Base-by-base conservation (phyloP, 2,113 vertebrate species). In the Clarias magur region DNA sequence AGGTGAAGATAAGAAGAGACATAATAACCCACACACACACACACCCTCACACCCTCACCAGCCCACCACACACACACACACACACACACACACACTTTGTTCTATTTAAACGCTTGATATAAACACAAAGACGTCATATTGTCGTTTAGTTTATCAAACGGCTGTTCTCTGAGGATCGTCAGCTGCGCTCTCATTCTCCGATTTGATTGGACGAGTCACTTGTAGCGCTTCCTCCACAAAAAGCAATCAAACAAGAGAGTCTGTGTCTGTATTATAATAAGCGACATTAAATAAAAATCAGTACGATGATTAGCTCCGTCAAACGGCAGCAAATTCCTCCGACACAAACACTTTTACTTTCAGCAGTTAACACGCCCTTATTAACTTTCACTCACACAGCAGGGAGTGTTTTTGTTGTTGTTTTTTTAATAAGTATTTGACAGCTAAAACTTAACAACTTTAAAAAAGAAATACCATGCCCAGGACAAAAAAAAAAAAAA, bases 1-100 rank as follows among this genome's bases (percentile, higher is more conserved):
- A 82, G 25, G 59, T 81, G 89, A 85, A 87, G 59, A 83, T 4
- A 73, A 59, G 21, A 80, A 5, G 13, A 63, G 0, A 80, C 85
- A 87, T 5, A 78, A 15, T 48, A 27, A 62, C 7, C 48, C 48
- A 4, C 4, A 48, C 48, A 48, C 48, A 4, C 4, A 48, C 48
- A 48, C 48, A 48, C 19, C 30, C 65, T 42, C 42, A 85, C 80
- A 82, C 54, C 81, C 57, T 17, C 30, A 9, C 67, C 25, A 80
- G 72, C 70, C 0, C 83, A 2, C 76, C 25, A n/a, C 60, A n/a
- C 65, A 27, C 6, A 72, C 17, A 13, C 68, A 17, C 76, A 79
- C 75, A 25, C 9, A 25, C 21, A 48, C 30, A 54, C 48, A 54
- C 73, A 75, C 59, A 82, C 13, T 17, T 80, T 10, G 4, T 12